These are phyloP conservation scores for Pedionomus torquatus DNA, from an alignment of 2,113 vertebrate genomes.

Conservation along the genomic window DNA sequence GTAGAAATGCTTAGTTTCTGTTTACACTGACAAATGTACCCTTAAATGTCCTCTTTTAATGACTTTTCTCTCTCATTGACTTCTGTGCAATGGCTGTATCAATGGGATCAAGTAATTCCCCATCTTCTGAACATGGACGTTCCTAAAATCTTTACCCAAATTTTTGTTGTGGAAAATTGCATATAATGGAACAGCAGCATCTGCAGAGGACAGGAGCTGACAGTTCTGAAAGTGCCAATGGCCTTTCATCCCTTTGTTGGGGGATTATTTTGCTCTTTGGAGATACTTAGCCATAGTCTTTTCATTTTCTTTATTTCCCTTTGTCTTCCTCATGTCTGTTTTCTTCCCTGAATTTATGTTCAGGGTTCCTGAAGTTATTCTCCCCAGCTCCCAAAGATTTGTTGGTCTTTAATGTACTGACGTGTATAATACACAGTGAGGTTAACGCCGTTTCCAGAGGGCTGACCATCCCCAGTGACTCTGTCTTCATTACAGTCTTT, in stretches of 20 bases:
- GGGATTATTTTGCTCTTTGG: background rate
- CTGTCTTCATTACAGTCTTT: background rate
- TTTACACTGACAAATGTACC: background rate
- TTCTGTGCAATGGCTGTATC: background rate
- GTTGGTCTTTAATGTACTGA: background rate
- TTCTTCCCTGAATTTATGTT: background rate
- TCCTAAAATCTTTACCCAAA: background rate
- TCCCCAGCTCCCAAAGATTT: background rate
- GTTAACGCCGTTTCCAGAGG: background rate
- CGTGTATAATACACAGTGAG: background rate
- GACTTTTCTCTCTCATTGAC: background rate
- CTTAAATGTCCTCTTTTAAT: background rate
- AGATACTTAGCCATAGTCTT: background rate
- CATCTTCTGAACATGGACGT: background rate
- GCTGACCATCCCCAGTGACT: background rate
- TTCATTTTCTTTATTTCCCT: background rate
- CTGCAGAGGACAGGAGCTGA: background rate
- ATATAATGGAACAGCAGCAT: background rate
- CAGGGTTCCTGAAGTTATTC: background rate
- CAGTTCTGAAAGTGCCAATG: background rate
- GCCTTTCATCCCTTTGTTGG: background rate
- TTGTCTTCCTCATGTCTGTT: background rate
- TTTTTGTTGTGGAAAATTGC: background rate
- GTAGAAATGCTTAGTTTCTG: background rate
- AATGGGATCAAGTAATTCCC: background rate